Conservation (phyloP, 1,140 invertebrate species). For the Anoplophora glabripennis region DNA sequence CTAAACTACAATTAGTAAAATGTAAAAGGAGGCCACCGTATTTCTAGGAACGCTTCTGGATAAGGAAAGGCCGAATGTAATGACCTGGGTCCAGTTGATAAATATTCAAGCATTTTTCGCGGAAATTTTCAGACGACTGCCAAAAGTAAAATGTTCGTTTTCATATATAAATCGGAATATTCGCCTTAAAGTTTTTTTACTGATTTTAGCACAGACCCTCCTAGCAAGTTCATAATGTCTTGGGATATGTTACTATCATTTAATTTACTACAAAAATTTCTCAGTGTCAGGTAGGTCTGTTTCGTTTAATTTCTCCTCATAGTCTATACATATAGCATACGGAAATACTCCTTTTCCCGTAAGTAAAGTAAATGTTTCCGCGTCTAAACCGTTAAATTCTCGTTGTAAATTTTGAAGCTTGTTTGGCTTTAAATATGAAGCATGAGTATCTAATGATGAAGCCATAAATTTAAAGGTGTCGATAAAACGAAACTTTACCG, state of each 20-base stretch:
- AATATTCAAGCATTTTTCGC: constrained; percentile 33
- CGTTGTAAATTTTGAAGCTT: constrained; percentile 11
- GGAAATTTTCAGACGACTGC: constrained; percentile 49
- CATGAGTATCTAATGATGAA: constrained; percentile 16
- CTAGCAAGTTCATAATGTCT: constrained; percentile 43
- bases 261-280: too few species aligned
- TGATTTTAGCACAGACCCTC: constrained; percentile 50
- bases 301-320: too few species aligned
- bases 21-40: too few species aligned
- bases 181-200: constrained; percentile 41
- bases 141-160: constrained; percentile 51
- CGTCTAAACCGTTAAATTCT: constrained; percentile 2
- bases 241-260: too few species aligned
- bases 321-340: too few species aligned
- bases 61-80: too few species aligned
- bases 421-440: constrained; percentile 19
- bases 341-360: too few species aligned
- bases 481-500: constrained; percentile 12
- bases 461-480: constrained; percentile 19
- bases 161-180: constrained; percentile 48
- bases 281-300: too few species aligned
- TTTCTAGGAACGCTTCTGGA: too few species aligned
- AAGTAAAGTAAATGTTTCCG: too few species aligned
- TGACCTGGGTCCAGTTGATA: constrained; percentile 45
- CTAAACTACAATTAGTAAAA: too few species aligned